phyloP scores from a whole-genome alignment of 2,113 vertebrate species.

The Rhagologus leucostigma region DNA sequence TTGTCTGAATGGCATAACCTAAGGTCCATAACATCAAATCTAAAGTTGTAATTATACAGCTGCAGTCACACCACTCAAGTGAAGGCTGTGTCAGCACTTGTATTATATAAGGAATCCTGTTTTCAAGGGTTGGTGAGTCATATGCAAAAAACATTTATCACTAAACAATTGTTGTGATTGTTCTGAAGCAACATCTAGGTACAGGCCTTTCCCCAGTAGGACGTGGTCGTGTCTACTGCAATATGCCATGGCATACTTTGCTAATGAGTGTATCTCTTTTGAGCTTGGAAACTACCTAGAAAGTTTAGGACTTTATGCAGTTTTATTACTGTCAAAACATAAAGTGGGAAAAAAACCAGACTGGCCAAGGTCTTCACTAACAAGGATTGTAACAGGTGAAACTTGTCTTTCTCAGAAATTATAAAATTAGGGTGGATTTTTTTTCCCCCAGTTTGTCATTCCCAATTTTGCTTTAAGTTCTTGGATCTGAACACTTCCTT shows the following conservation, averaged over 20 bases:
- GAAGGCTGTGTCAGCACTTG: conserved; percentile 35
- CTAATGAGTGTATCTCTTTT: background rate
- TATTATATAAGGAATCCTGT: background rate
- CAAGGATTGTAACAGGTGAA: background rate
- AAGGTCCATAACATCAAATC: conserved; percentile 16
- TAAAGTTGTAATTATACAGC: conserved; percentile 58
- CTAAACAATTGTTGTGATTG: conserved; percentile 43
- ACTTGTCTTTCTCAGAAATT: background rate
- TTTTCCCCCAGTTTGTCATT: background rate
- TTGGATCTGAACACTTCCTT: background rate
- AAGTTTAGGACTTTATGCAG: background rate
- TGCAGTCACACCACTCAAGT: conserved; percentile 37
- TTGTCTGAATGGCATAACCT: background rate
- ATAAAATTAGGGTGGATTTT: background rate
- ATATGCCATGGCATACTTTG: background rate
- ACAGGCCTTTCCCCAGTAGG: background rate
- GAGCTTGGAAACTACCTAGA: background rate
- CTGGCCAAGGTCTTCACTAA: background rate
- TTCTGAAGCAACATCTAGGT: background rate
- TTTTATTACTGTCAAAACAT: background rate
- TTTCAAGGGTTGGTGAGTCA: conserved; percentile 61
- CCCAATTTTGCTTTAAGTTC: background rate
- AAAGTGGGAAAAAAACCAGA: background rate
- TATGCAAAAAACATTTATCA: conserved; percentile 23
- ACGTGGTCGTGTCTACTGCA: background rate